A percentile compares a stretch with the other conserved stretches of the same genome.
Conservation (phyloP, 2,797 vertebrate species). For the Aldrovandia affinis region DNA sequence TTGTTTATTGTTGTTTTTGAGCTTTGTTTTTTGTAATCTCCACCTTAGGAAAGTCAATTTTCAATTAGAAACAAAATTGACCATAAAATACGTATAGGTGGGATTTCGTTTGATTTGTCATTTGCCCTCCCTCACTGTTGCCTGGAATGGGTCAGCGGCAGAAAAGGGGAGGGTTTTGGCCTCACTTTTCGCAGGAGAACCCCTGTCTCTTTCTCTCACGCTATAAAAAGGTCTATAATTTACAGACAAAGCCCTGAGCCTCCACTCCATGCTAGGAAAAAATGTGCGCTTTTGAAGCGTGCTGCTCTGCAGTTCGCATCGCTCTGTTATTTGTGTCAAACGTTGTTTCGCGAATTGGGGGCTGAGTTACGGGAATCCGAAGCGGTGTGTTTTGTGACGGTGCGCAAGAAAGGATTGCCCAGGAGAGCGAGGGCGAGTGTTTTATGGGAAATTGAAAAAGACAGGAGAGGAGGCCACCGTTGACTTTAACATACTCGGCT, state of each 20-base stretch:
- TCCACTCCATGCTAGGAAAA: background rate
- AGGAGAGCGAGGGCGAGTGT: slow-evolving; percentile 25
- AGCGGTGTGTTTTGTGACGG: background rate
- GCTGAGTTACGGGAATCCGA: slow-evolving; percentile 30
- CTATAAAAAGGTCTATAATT: background rate
- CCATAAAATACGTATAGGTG: background rate
- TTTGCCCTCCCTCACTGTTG: background rate
- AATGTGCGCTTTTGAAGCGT: slow-evolving; percentile 3
- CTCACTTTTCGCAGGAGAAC: background rate
- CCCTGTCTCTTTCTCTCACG: background rate
- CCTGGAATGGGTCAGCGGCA: background rate
- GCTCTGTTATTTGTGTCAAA: slow-evolving; percentile 49
- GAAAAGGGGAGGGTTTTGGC: background rate
- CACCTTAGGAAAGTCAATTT: background rate
- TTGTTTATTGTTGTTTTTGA: background rate
- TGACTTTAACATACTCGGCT: slow-evolving; percentile 65
- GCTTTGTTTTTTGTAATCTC: background rate
- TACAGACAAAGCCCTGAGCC: background rate
- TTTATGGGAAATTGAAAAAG: slow-evolving; percentile 55
- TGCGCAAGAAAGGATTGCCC: background rate
- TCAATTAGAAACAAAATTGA: slow-evolving; percentile 1
- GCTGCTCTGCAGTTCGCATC: slow-evolving; percentile 47
- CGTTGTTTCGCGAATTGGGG: slow-evolving; percentile 34
- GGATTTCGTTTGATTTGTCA: slow-evolving; percentile 8
- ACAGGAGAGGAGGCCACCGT: slow-evolving; percentile 52